Percentiles rank a stretch among this genome's conserved stretches.
phyloP scores from a whole-genome alignment of 1,140 invertebrate genomes.

The Idris sp. region DNA sequence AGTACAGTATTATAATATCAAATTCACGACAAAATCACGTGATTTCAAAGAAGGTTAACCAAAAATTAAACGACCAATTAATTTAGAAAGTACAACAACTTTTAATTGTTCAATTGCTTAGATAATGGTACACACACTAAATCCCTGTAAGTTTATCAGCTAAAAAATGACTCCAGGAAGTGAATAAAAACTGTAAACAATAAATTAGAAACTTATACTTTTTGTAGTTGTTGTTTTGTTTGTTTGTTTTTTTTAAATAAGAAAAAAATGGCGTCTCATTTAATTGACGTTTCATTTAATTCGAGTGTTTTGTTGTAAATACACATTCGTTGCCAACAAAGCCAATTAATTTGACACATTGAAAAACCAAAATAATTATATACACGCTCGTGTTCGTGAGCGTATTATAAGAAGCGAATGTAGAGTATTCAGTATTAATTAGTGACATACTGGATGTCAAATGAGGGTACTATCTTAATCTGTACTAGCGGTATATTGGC shows the following conservation, averaged over 20 bases:
- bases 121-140: not conserved
- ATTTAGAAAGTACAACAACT: slow-evolving; percentile 7
- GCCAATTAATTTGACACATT: slow-evolving; percentile 3
- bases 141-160: too few species aligned
- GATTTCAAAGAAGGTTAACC: slow-evolving; percentile 8
- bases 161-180: too few species aligned
- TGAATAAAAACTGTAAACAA: too few species aligned
- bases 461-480: slow-evolving; percentile 74
- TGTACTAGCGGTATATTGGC: slow-evolving; percentile 69
- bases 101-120: slow-evolving; percentile 4
- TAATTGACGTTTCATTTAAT: slow-evolving; percentile 2
- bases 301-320: not conserved
- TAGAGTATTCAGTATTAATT: slow-evolving; percentile 37
- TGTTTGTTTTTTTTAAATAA: not conserved
- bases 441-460: slow-evolving; percentile 44
- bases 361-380: slow-evolving; percentile 9
- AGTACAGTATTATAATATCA: too few species aligned
- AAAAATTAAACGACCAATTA: not conserved
- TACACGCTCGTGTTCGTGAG: not conserved
- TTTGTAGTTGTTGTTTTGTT: too few species aligned
- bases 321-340: too few species aligned
- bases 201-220: too few species aligned
- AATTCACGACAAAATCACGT: too few species aligned
- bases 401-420: slow-evolving; percentile 10
- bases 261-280: too few species aligned